These are phyloP conservation scores for Vireo altiloquus DNA, from an alignment of 2,113 vertebrate genomes.

Conservation along the genomic window DNA sequence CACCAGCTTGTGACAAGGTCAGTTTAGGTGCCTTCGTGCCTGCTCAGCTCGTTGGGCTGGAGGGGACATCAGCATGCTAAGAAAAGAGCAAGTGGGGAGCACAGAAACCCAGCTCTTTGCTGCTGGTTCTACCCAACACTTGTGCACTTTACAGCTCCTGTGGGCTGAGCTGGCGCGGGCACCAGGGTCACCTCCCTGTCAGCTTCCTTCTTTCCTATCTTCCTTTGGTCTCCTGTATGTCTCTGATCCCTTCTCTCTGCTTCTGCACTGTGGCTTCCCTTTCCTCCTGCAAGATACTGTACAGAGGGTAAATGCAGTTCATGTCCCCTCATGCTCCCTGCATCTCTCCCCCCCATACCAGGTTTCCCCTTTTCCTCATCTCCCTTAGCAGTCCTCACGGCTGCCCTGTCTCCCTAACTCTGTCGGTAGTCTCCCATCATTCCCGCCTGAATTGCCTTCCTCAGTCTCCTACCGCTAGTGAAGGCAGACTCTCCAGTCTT, in stretches of 20 bases:
- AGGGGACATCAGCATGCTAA: not conserved
- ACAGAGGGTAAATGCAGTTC: not conserved
- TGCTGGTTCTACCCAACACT: not conserved
- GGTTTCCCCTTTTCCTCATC: not conserved
- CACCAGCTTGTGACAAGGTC: not conserved
- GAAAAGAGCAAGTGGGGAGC: not conserved
- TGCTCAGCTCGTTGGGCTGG: accelerated
- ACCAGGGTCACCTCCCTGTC: not conserved
- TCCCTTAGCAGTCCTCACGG: not conserved
- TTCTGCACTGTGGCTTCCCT: not conserved
- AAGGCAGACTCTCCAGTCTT: slow-evolving; percentile 1
- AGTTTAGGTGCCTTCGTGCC: not conserved
- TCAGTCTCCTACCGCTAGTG: not conserved
- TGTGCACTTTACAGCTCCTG: not conserved
- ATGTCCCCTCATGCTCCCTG: not conserved
- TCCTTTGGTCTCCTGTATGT: not conserved
- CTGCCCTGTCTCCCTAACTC: not conserved
- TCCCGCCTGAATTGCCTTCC: not conserved
- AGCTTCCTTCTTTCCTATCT: not conserved
- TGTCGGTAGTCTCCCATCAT: not conserved
- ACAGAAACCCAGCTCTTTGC: not conserved
- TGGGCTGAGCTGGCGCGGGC: not conserved
- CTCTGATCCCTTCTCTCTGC: not conserved
- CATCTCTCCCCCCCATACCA: not conserved
- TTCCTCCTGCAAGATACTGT: not conserved